Evolutionary conservation across 2,888 invertebrate species (phyloP).

Genomic region (Drosophila nr. fundita): DNA sequence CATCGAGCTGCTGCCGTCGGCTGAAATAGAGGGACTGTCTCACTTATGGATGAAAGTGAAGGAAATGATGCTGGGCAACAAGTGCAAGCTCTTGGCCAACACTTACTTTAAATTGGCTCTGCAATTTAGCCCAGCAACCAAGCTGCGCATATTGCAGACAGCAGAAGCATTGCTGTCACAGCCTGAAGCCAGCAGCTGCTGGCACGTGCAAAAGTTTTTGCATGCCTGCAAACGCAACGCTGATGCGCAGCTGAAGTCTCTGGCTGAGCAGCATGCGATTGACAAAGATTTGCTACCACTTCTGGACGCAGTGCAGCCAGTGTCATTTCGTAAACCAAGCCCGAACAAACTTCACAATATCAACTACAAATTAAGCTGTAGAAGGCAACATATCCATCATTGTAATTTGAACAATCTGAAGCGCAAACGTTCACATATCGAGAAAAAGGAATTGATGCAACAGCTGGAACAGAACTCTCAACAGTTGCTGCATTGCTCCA

Average conservation of each 20-base stretch:
- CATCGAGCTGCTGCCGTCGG: slow-evolving; percentile 40
- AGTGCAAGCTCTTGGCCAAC: slow-evolving; percentile 27
- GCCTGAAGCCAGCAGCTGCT: slow-evolving; percentile 14
- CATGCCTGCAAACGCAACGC: slow-evolving; percentile 29
- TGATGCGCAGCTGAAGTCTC: slow-evolving; percentile 33
- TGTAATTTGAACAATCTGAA: slow-evolving; percentile 34
- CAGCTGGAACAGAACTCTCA: slow-evolving; percentile 25
- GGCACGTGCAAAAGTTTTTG: slow-evolving; percentile 58
- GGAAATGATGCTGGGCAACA: slow-evolving; percentile 15
- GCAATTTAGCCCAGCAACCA: slow-evolving; percentile 1
- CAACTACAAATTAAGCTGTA: slow-evolving; percentile 21
- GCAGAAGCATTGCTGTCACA: neutral
- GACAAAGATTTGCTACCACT: slow-evolving; percentile 12
- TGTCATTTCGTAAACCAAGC: accelerated
- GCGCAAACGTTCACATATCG: slow-evolving; percentile 37
- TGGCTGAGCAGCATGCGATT: slow-evolving; percentile 20
- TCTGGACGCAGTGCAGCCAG: slow-evolving; percentile 21
- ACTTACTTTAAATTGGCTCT: slow-evolving; percentile 43
- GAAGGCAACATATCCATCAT: slow-evolving; percentile 15
- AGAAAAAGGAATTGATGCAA: slow-evolving; percentile 35
- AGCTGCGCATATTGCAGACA: slow-evolving; percentile 40
- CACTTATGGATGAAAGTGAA: slow-evolving; percentile 11
- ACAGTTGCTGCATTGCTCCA: slow-evolving; percentile 5
- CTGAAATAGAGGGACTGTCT: slow-evolving; percentile 27
- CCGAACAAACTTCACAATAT: neutral